A percentile compares a stretch with the other conserved stretches of the same genome.
phyloP scores from a whole-genome alignment of 2,888 invertebrate genomes.

The Metopia argyrocephala region DNA sequence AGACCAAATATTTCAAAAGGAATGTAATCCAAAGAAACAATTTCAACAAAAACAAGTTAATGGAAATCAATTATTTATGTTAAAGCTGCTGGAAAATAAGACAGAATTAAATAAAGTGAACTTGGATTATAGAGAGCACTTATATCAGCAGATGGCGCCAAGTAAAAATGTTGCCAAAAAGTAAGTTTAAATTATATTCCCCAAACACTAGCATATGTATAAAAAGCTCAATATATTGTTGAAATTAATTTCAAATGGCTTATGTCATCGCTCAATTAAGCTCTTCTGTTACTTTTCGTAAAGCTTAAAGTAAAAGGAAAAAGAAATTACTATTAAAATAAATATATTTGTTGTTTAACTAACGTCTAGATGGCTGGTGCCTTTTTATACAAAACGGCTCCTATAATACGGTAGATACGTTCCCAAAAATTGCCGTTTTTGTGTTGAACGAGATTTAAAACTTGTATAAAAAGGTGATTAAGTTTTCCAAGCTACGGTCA shows the following conservation, averaged over 20 bases:
- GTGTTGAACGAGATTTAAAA: too few species aligned
- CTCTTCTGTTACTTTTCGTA: not conserved
- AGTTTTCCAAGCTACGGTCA: too few species aligned
- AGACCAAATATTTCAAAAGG: not conserved
- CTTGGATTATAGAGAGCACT: conserved; percentile 9
- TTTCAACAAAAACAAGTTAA: not conserved
- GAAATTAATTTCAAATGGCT: not conserved
- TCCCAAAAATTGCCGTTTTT: too few species aligned
- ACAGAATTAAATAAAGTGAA: conserved; percentile 27
- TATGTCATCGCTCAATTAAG: not conserved
- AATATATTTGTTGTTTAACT: too few species aligned
- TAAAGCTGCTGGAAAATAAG: conserved; percentile 25
- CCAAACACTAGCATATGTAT: not conserved
- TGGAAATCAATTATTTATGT: not conserved
- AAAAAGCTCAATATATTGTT: too few species aligned
- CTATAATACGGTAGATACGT: too few species aligned
- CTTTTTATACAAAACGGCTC: too few species aligned
- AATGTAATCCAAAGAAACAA: not conserved
- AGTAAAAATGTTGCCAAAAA: not conserved
- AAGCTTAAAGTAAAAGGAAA: too few species aligned
- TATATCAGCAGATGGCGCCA: conserved; percentile 1
- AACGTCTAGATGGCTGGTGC: too few species aligned
- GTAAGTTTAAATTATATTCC: conserved; percentile 29
- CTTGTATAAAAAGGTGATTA: too few species aligned
- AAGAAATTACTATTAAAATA: too few species aligned